Base-by-base conservation (phyloP, 2,797 vertebrate genomes). In the Xenentodon cancila region DNA sequence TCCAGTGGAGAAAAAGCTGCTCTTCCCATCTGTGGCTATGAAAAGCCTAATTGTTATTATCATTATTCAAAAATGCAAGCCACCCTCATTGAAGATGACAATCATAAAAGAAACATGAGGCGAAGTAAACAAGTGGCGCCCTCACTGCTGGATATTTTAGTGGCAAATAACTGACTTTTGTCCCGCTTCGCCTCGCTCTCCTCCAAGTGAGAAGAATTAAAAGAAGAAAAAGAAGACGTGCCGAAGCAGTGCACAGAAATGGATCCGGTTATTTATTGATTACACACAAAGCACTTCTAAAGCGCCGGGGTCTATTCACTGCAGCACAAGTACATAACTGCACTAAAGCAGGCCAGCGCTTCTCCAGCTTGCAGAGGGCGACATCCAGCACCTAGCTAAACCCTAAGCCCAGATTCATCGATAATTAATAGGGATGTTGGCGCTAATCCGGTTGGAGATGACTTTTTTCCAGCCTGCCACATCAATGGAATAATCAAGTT, bases 381-480 rank as follows among this genome's bases (percentile, higher is more conserved):
- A 93, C 87, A 93, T 91, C 91, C 91, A 84, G 84, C 90, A 93
- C 94, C 93, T 93, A 79, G 69, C 84, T 88, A 82, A 85, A 92
- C 92, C 81, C 80, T 89, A 92, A 92, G 78, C 84, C 93, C 92
- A 89, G 93, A 93, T 93, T 95, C 96, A 98, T 98, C 94, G 96
- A 98, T 98, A 98, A 98, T 98, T 98, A 98, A 99, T 98, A 96
- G 95, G 96, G 96, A 98, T 97, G 96, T 97, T 96, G 94, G 93
- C 92, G 92, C 94, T 96, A 96, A 98, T 98, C 96, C 94, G 94
- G 92, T 91, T 92, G 92, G 95, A 96, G 95, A 96, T 96, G 93
- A 95, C 93, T 96, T 96, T 94, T 95, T 95, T 95, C 94, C 95
- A 96, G 95, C 93, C 95, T 94, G 95, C 94, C 94, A 95, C 97